phyloP scores from a whole-genome alignment of 2,113 vertebrate genomes.

The cat (Felis catus) region DNA sequence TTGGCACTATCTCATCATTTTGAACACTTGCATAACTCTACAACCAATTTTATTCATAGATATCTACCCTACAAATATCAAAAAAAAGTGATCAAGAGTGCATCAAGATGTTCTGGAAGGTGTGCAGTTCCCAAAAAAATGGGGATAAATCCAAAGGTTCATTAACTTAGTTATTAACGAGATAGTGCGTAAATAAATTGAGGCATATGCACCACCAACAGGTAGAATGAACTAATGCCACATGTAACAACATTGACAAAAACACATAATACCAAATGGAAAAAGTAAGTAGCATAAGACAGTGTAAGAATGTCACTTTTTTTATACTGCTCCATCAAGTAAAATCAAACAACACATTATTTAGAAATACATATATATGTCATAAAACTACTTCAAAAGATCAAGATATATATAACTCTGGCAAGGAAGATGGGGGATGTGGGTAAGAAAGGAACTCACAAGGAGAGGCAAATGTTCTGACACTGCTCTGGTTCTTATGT shows the following conservation, averaged over 20 bases:
- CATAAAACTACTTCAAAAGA: neutral
- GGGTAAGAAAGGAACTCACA: neutral
- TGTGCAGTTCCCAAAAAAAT: neutral
- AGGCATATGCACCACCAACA: neutral
- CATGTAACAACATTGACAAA: neutral
- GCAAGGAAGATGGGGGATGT: neutral
- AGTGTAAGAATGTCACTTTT: neutral
- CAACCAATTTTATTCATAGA: neutral
- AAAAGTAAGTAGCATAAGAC: neutral
- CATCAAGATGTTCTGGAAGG: neutral
- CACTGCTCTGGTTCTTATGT: fast-evolving
- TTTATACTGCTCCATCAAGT: neutral
- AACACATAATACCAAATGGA: neutral
- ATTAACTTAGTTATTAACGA: neutral
- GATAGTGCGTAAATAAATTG: neutral
- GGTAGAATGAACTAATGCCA: neutral
- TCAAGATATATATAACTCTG: neutral
- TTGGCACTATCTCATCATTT: neutral
- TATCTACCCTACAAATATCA: neutral
- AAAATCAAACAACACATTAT: neutral
- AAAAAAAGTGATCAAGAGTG: neutral
- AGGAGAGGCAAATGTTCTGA: neutral
- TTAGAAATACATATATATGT: neutral
- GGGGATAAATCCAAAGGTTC: neutral
- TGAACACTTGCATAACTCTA: neutral